Percentiles rank a stretch among this genome's conserved stretches.
phyloP scores from a whole-genome alignment of 2,797 vertebrate genomes.

The Percopsis omiscomaycus region DNA sequence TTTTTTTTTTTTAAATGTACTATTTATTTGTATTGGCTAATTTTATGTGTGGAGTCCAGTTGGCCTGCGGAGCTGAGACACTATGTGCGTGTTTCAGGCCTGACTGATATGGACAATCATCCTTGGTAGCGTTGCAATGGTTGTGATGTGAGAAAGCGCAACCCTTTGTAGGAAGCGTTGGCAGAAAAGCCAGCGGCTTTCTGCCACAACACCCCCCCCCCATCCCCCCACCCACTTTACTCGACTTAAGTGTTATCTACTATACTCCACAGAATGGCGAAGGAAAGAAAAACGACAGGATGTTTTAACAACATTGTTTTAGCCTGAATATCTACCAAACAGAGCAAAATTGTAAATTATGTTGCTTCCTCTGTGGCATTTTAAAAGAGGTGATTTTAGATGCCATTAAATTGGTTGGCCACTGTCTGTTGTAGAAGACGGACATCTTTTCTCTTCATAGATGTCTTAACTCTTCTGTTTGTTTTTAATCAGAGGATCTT shows the following conservation, averaged over 20 bases:
- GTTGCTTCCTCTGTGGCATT: slow-evolving; percentile 44
- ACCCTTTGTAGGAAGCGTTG: slow-evolving; percentile 22
- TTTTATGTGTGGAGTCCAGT: slow-evolving; percentile 57
- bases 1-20: slow-evolving; percentile 55
- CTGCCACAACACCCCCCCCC: background rate
- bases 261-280: slow-evolving; percentile 24
- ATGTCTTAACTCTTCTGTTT: slow-evolving; percentile 51
- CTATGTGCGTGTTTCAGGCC: slow-evolving; percentile 26
- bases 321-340: slow-evolving; percentile 33
- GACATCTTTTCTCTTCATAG: slow-evolving; percentile 34
- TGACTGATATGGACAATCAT: slow-evolving; percentile 69
- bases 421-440: slow-evolving; percentile 8
- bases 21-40: slow-evolving; percentile 63
- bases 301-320: slow-evolving; percentile 40
- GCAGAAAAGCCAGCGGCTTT: slow-evolving; percentile 10
- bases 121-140: slow-evolving; percentile 40
- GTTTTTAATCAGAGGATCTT: slow-evolving; percentile 45
- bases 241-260: slow-evolving; percentile 34
- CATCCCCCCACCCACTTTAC: slow-evolving; percentile 27
- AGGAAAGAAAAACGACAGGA: slow-evolving; percentile 1
- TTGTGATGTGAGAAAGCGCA: slow-evolving; percentile 23
- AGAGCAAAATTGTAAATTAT: background rate
- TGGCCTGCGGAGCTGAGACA: slow-evolving; percentile 33
- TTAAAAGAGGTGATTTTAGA: slow-evolving; percentile 67
- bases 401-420: slow-evolving; percentile 38